Evolutionary conservation across 2,113 vertebrate species (phyloP).

Genomic region (Gallinago media): DNA sequence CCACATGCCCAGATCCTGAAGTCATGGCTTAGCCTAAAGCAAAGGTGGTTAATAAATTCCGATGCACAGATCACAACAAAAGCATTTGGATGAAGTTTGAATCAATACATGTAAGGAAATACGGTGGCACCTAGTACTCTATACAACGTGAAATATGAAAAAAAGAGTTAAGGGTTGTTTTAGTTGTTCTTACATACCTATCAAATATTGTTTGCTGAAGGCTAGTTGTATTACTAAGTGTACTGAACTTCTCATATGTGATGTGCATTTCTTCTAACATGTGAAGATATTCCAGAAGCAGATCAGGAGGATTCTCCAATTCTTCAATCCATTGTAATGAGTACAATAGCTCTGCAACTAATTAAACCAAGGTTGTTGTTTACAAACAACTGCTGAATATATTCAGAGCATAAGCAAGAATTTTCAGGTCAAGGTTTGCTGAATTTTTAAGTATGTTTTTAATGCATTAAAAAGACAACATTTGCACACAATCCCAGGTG

Average conservation of each 20-base stretch:
- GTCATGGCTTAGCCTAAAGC: conserved; percentile 86
- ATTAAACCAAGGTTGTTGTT: neutral
- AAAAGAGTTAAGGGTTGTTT: neutral
- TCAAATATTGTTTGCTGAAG: conserved; percentile 84
- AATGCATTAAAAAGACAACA: neutral
- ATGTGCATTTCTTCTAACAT: conserved; percentile 83
- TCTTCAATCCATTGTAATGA: conserved; percentile 94
- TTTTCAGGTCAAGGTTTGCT: neutral
- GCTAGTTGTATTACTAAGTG: conserved; percentile 46
- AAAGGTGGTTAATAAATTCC: neutral
- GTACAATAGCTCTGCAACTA: conserved; percentile 91
- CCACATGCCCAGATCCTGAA: conserved; percentile 85
- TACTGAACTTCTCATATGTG: conserved; percentile 71
- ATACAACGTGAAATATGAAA: neutral
- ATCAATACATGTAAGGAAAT: neutral
- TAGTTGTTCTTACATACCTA: conserved; percentile 76
- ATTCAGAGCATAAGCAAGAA: neutral
- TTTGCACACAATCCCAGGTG: neutral
- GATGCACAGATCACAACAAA: neutral
- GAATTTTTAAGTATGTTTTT: neutral
- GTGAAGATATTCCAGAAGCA: conserved; percentile 79
- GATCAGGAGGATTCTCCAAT: conserved; percentile 75
- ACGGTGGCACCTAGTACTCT: neutral
- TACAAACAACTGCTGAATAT: neutral
- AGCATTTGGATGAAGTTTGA: neutral